phyloP scores from a whole-genome alignment of 2,797 vertebrate species.

The Neoniphon sammara region DNA sequence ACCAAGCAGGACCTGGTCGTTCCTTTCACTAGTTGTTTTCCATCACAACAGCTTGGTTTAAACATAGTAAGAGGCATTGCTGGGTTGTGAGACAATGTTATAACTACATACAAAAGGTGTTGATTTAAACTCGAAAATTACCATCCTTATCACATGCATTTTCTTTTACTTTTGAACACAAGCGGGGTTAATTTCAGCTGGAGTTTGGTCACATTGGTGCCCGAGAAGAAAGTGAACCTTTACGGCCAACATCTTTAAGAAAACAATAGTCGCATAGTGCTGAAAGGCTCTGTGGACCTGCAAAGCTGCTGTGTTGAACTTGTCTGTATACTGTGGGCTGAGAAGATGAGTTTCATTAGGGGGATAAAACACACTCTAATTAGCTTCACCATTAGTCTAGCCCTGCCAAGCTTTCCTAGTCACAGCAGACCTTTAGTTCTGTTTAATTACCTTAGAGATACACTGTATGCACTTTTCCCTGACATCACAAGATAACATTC shows the following conservation, averaged over 20 bases:
- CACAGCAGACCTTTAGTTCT: conserved; percentile 78
- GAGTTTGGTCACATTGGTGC: conserved; percentile 5
- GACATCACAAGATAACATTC: conserved; percentile 74
- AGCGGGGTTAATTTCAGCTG: too few relatives aligned
- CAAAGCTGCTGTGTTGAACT: conserved; percentile 61
- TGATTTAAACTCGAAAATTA: too few relatives aligned
- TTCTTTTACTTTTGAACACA: conserved; percentile 7
- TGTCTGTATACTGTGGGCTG: conserved; percentile 55
- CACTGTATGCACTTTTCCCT: conserved; percentile 69
- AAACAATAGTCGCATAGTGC: conserved; percentile 43
- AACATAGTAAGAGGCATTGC: too few relatives aligned
- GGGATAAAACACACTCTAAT: conserved; percentile 80
- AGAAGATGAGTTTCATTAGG: conserved; percentile 76
- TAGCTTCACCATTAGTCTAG: conserved; percentile 78
- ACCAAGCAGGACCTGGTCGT: too few relatives aligned
- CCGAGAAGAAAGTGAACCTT: conserved; percentile 36
- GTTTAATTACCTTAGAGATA: conserved; percentile 81
- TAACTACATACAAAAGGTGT: too few relatives aligned
- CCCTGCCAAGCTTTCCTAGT: conserved; percentile 70
- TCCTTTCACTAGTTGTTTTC: too few relatives aligned
- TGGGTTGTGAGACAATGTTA: too few relatives aligned
- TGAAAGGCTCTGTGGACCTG: conserved; percentile 48
- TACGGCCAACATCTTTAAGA: conserved; percentile 38
- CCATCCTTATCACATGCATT: not conserved
- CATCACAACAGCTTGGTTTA: too few relatives aligned